Evolutionary conservation across 2,113 vertebrate species (phyloP), one percentile per base, ranked within the genome.

Genomic region (Zingel zingel): DNA sequence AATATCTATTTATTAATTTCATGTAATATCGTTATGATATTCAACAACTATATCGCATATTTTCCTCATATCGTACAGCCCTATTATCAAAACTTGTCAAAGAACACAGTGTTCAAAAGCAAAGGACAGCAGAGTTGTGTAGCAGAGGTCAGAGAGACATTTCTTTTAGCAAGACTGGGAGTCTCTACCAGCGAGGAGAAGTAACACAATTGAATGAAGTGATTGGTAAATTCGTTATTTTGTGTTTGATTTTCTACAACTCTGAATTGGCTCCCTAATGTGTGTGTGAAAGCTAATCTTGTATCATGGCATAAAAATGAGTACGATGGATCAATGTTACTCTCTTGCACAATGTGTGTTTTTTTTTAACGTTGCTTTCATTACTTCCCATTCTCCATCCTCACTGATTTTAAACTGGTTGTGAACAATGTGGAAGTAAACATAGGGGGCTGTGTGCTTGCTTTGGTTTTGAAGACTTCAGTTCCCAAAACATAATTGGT

Each of bases 291-390:
- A 16, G 6, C 16, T 25, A 16, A 43, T 21, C 33, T 56, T 30
- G 19, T n/a, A 57, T 18, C 51, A 18, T 47, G 3, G 43, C 43
- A 11, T 53, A 13, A 65, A 21, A 66, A 19, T 23, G 0, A 19
- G 6, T 61, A 39, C 0, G 2, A 25, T 23, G 14, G 39, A 19
- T 78, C 53, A 33, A 4, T n/a, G 18, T 67, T 47, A 3, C 4
- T 11, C 2, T 50, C 11, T 15, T 66, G 6, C 51, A 65, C 30
- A 43, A 25, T 21, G 5, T 50, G 14, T 21, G 23, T 30, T 57
- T 54, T n/a, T n/a, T n/a, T n/a, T n/a, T n/a, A n/a, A n/a, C n/a
- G 72, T 25, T 82, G 64, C 47, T 23, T 82, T 25, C 15, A 57
- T 81, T 16, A 45, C n/a, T 63, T 9, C 1, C 25, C 19, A 30